Conservation (phyloP, 2,113 vertebrate species). For the Fulica atra region DNA sequence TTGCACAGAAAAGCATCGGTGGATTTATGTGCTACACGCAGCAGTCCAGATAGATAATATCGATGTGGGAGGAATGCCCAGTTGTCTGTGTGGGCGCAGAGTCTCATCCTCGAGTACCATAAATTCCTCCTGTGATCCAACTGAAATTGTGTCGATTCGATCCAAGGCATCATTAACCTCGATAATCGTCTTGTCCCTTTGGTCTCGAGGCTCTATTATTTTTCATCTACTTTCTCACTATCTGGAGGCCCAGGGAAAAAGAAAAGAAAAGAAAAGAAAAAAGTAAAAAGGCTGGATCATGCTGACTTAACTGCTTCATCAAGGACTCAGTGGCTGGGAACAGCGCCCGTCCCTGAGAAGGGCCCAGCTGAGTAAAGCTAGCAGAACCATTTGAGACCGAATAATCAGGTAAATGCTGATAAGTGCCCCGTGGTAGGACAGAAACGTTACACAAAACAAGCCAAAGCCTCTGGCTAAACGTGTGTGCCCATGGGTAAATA, state of each 20-base stretch:
- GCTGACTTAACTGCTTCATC: background rate
- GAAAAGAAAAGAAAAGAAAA: background rate
- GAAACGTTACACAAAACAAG: background rate
- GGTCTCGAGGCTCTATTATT: slow-evolving; percentile 7
- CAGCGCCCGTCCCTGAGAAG: slow-evolving; percentile 52
- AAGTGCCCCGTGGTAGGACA: background rate
- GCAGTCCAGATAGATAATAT: background rate
- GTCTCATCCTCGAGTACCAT: background rate
- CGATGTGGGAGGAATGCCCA: background rate
- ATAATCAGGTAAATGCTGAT: slow-evolving; percentile 17
- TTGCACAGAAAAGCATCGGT: background rate
- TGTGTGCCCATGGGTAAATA: background rate
- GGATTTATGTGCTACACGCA: background rate
- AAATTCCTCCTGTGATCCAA: slow-evolving; percentile 17
- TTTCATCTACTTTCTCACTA: background rate
- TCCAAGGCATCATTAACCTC: background rate
- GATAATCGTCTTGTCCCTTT: background rate
- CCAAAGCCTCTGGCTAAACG: background rate
- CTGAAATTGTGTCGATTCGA: background rate
- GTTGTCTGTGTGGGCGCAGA: background rate
- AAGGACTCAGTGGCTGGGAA: slow-evolving; percentile 23
- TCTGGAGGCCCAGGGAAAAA: background rate
- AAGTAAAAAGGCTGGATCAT: background rate
- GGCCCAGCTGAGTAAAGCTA: slow-evolving; percentile 60
- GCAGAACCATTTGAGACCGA: background rate